Evolutionary conservation across 2,797 vertebrate species (phyloP).

Genomic region (Moxostoma hubbsi): DNA sequence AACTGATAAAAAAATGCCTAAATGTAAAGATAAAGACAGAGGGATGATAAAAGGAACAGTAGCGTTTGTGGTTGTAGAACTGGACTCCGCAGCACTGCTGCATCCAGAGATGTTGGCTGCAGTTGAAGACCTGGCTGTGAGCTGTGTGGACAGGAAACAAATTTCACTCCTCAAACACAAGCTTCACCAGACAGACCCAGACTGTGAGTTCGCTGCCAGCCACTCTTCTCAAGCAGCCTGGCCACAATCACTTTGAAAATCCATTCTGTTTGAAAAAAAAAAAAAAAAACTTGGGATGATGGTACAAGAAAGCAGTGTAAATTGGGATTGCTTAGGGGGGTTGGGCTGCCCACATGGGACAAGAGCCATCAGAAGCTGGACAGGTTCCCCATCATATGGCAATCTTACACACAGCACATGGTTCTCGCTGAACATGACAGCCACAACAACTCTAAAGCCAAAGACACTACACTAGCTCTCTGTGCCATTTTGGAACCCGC

Average conservation of each 20-base stretch:
- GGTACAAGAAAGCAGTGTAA: slow-evolving; percentile 31
- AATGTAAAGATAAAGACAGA: too few species aligned
- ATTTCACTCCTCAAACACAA: slow-evolving; percentile 87
- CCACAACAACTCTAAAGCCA: slow-evolving; percentile 59
- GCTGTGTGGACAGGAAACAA: slow-evolving; percentile 79
- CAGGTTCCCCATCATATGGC: slow-evolving; percentile 62
- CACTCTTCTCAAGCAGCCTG: slow-evolving; percentile 60
- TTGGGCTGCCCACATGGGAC: slow-evolving; percentile 55
- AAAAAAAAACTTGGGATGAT: slow-evolving; percentile 17
- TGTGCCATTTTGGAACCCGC: slow-evolving; percentile 50
- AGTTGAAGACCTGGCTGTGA: slow-evolving; percentile 88
- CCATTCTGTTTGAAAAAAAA: slow-evolving; percentile 60
- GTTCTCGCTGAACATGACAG: slow-evolving; percentile 58
- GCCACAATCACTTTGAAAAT: slow-evolving; percentile 59
- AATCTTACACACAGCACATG: slow-evolving; percentile 60
- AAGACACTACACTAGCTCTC: slow-evolving; percentile 42
- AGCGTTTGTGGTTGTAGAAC: background rate
- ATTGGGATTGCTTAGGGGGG: slow-evolving; percentile 41
- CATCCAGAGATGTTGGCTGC: slow-evolving; percentile 87
- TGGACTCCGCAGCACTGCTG: slow-evolving; percentile 66
- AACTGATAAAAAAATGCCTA: too few species aligned
- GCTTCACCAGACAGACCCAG: slow-evolving; percentile 59
- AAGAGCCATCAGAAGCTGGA: slow-evolving; percentile 60
- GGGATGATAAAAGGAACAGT: background rate
- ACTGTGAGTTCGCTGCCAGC: slow-evolving; percentile 58